Conservation (phyloP, 2,888 invertebrate species). For the Dascillus cervinus region DNA sequence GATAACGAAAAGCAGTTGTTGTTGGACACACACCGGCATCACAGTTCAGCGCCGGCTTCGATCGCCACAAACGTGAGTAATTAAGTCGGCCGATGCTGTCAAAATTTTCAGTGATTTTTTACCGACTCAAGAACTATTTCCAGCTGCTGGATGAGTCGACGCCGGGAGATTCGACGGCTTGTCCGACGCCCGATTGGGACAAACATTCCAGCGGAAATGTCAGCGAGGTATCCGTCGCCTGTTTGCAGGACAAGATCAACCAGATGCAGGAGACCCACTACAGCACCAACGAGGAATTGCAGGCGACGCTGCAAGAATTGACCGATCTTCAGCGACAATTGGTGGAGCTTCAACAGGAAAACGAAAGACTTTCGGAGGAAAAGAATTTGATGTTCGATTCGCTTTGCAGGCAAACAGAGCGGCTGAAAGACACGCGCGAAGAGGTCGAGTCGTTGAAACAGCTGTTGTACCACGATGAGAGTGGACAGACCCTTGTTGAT, state of each 20-base stretch:
- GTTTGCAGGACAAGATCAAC: slow-evolving; percentile 85
- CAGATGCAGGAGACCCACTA: slow-evolving; percentile 90
- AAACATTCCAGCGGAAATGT: slow-evolving; percentile 80
- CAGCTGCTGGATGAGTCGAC: slow-evolving; percentile 30
- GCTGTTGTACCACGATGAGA: slow-evolving; percentile 62
- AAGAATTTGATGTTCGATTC: slow-evolving; percentile 85
- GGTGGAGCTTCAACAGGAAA: slow-evolving; percentile 79
- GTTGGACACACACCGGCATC: slow-evolving; percentile 59
- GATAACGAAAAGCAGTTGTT: slow-evolving; percentile 78
- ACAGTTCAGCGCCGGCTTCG: slow-evolving; percentile 72
- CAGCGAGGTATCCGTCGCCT: slow-evolving; percentile 86
- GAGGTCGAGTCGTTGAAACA: slow-evolving; percentile 81
- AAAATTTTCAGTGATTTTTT: too few relatives aligned
- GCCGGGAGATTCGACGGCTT: slow-evolving; percentile 53
- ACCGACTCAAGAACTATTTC: too few relatives aligned
- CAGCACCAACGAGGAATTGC: slow-evolving; percentile 86
- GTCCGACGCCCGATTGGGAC: slow-evolving; percentile 82
- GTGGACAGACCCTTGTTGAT: slow-evolving; percentile 75
- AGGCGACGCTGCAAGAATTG: slow-evolving; percentile 88
- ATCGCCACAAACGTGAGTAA: slow-evolving; percentile 49
- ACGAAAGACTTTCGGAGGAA: slow-evolving; percentile 80
- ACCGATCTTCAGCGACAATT: slow-evolving; percentile 84
- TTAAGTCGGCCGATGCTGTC: too few relatives aligned
- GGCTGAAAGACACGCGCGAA: slow-evolving; percentile 77
- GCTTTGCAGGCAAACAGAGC: slow-evolving; percentile 84